Conservation (phyloP, 2,888 invertebrate genomes). For the Cataglyphis livida region DNA sequence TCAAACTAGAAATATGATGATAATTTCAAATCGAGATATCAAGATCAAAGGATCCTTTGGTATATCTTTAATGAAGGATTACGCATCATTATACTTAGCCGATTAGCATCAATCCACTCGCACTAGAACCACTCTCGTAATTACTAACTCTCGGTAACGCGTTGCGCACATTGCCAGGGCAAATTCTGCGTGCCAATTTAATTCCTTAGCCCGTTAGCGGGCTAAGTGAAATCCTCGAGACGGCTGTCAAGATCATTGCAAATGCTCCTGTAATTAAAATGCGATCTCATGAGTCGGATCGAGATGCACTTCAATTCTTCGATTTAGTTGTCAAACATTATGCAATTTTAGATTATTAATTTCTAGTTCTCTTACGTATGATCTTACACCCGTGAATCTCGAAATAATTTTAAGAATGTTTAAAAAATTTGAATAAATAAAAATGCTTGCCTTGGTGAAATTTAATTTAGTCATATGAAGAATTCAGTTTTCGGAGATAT, state of each 20-base stretch:
- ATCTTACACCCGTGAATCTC: neutral
- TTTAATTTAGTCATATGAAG: neutral
- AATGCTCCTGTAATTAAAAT: constrained; percentile 67
- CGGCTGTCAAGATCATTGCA: constrained; percentile 48
- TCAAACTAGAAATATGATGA: constrained; percentile 48
- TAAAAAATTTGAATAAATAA: neutral
- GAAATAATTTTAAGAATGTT: neutral
- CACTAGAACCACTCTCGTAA: constrained; percentile 63
- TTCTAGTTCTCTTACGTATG: neutral
- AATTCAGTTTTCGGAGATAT: neutral
- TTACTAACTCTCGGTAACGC: constrained; percentile 62
- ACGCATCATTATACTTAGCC: constrained; percentile 64
- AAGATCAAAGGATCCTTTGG: constrained; percentile 66
- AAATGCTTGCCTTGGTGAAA: neutral
- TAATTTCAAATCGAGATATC: constrained; percentile 61
- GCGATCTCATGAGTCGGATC: constrained; percentile 47
- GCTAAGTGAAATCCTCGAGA: constrained; percentile 31
- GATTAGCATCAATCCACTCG: constrained; percentile 63
- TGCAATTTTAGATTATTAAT: neutral
- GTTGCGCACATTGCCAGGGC: constrained; percentile 40
- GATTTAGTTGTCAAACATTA: neutral
- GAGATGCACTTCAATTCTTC: neutral
- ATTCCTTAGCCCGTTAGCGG: constrained; percentile 60
- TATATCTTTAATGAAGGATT: constrained; percentile 64
- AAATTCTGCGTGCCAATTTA: constrained; percentile 64